Conservation (phyloP, 2,888 invertebrate species). For the Linnaemya tessellans region DNA sequence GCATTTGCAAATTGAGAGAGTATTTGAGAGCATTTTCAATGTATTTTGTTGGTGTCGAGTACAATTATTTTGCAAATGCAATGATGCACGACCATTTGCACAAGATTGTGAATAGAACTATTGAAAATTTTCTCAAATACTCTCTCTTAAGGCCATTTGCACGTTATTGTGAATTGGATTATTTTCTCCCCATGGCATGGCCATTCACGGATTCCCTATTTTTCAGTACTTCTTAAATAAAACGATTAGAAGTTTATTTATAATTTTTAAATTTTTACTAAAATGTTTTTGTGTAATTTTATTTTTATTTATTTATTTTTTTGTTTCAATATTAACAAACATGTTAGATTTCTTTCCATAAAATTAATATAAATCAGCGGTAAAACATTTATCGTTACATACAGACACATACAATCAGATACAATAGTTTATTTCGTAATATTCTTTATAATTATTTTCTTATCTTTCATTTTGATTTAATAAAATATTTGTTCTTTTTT, state of each 20-base stretch:
- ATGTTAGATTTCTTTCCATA: constrained; percentile 54
- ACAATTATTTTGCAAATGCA: too few species aligned
- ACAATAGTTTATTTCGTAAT: constrained; percentile 57
- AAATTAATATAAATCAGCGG: constrained; percentile 64
- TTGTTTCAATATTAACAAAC: constrained; percentile 57
- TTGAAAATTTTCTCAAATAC: too few species aligned
- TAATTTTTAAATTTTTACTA: constrained; percentile 50
- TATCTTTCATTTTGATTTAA: constrained; percentile 27
- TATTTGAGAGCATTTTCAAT: too few species aligned
- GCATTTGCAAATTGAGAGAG: too few species aligned
- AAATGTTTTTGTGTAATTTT: constrained; percentile 40
- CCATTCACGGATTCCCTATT: background rate
- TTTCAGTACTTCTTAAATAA: background rate
- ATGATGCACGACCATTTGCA: too few species aligned
- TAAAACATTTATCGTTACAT: constrained; percentile 62
- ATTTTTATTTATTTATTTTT: constrained; percentile 1
- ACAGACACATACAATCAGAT: constrained; percentile 66
- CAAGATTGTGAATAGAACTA: too few species aligned
- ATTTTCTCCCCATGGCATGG: too few species aligned
- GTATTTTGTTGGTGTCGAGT: too few species aligned
- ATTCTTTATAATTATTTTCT: constrained; percentile 17
- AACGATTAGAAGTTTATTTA: constrained; percentile 2
- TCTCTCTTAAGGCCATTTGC: too few species aligned
- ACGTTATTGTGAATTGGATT: too few species aligned
- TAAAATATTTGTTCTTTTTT: constrained; percentile 20